phyloP scores from a whole-genome alignment of 2,113 vertebrate genomes.

The Phaetusa simplex region DNA sequence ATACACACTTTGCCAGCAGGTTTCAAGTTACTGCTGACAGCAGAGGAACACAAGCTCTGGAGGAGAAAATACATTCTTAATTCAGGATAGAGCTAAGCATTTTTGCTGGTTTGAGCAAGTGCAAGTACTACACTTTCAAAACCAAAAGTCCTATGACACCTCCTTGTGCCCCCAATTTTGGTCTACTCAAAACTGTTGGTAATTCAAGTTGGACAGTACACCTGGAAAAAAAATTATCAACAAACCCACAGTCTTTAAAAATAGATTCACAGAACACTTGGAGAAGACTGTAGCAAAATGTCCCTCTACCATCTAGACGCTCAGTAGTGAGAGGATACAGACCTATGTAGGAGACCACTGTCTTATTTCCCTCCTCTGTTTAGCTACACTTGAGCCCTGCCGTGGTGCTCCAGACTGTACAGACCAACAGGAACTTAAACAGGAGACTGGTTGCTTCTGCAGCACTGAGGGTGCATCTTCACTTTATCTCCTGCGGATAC shows the following conservation, averaged over 20 bases:
- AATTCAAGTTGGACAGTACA: neutral
- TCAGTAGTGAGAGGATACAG: neutral
- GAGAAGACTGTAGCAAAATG: neutral
- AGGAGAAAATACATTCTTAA: neutral
- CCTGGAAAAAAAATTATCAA: neutral
- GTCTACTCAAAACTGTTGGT: neutral
- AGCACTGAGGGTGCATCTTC: neutral
- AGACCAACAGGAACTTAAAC: neutral
- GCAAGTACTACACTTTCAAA: neutral
- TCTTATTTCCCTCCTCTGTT: neutral
- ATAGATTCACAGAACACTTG: neutral
- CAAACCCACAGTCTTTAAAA: neutral
- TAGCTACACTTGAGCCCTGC: neutral
- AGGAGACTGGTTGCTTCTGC: neutral
- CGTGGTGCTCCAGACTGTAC: neutral
- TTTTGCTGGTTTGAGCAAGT: neutral
- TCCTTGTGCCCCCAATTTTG: neutral
- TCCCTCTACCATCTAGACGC: neutral
- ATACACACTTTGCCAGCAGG: neutral
- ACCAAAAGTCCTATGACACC: neutral
- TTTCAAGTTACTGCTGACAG: conserved; percentile 8
- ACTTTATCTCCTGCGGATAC: neutral
- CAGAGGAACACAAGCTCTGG: neutral
- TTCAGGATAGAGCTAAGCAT: neutral
- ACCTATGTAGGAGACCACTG: neutral